Percentiles rank a stretch among this genome's conserved stretches.
Evolutionary conservation across 2,888 invertebrate genomes (phyloP).

Genomic region (Tholera decimalis): DNA sequence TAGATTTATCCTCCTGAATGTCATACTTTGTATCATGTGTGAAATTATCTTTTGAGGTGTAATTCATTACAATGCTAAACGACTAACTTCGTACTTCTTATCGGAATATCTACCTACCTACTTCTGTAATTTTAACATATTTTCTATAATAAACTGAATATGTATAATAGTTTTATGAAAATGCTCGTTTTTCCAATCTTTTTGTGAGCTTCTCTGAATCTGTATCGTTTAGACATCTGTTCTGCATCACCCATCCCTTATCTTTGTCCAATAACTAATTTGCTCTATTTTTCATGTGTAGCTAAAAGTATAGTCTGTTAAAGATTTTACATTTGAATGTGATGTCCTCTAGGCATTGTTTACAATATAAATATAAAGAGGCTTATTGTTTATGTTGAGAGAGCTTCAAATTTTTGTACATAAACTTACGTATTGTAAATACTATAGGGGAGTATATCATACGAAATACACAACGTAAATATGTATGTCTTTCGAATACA

Average conservation of each 20-base stretch:
- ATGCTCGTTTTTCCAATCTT: conserved; percentile 36
- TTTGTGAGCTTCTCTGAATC: conserved; percentile 37
- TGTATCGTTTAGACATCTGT: conserved; percentile 26
- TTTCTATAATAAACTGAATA: conserved; percentile 42
- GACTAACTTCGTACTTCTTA: conserved; percentile 31
- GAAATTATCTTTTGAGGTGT: conserved; percentile 45
- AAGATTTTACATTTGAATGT: conserved; percentile 60
- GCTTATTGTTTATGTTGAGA: conserved; percentile 75
- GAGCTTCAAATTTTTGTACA: conserved; percentile 78
- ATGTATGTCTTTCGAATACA: conserved; percentile 55
- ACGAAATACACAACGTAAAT: conserved; percentile 53
- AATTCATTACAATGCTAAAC: conserved; percentile 44
- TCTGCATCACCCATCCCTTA: conserved; percentile 43
- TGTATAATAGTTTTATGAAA: conserved; percentile 29
- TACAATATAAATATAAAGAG: conserved; percentile 68
- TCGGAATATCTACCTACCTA: conserved; percentile 42
- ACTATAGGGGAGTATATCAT: conserved; percentile 54
- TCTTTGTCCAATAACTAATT: conserved; percentile 56
- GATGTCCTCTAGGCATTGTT: conserved; percentile 69
- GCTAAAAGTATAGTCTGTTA: conserved; percentile 51
- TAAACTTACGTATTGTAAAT: conserved; percentile 75
- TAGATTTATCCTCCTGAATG: conserved; percentile 53
- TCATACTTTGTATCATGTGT: conserved; percentile 55
- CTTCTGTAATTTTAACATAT: conserved; percentile 37
- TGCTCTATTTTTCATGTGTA: conserved; percentile 53